phyloP scores from a whole-genome alignment of 2,888 invertebrate genomes.

The Ochropacha duplaris region DNA sequence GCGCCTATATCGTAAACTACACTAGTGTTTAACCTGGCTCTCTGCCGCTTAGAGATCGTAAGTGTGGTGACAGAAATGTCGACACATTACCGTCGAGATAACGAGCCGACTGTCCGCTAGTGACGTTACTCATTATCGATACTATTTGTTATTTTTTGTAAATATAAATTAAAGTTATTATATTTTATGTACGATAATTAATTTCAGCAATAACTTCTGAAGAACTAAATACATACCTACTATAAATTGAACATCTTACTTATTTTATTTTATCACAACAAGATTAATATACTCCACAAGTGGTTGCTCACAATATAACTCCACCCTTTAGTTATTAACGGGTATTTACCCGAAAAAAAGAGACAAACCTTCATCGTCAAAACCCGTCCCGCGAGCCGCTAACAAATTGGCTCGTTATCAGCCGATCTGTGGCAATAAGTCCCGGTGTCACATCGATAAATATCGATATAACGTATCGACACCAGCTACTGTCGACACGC shows the following conservation, averaged over 20 bases:
- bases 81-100: conserved; percentile 57
- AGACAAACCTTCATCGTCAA: conserved; percentile 41
- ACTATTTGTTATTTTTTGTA: background rate
- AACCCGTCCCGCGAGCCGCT: conserved; percentile 43
- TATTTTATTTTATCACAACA: too few species aligned
- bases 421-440: conserved; percentile 69
- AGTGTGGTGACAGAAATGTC: conserved; percentile 54
- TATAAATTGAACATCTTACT: too few species aligned
- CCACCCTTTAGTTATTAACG: background rate
- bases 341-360: conserved; percentile 40
- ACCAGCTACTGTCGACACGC: conserved; percentile 54
- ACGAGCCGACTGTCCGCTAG: conserved; percentile 49
- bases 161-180: too few species aligned
- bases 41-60: conserved; percentile 21
- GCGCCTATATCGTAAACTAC: conserved; percentile 47
- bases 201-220: too few species aligned
- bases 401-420: conserved; percentile 78
- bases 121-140: conserved; percentile 34
- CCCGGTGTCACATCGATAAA: conserved; percentile 66
- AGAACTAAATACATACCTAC: too few species aligned
- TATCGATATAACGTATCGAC: conserved; percentile 66
- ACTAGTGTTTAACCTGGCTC: conserved; percentile 29
- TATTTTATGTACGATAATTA: too few species aligned
- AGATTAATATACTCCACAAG: too few species aligned
- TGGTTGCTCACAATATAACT: background rate